phyloP scores from a whole-genome alignment of 64 coral and sea anemone species.

The Stylophora pistillata region DNA sequence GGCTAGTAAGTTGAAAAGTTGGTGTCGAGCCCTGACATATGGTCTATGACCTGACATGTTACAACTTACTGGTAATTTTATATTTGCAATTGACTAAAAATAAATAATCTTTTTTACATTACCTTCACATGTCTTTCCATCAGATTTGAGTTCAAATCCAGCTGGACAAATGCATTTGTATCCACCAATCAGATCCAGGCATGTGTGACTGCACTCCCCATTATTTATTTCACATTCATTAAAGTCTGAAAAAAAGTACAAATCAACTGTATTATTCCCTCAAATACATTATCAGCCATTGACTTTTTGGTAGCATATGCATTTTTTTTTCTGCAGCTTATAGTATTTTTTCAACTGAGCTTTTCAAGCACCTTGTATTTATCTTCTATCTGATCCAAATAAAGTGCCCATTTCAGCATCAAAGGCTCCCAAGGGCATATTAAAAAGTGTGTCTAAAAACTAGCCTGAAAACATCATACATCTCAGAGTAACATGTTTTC shows the following conservation, averaged over 20 bases:
- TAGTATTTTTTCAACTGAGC: too few relatives aligned
- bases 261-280: background rate
- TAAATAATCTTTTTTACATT: background rate
- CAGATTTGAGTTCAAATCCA: constrained; percentile 68
- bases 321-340: background rate
- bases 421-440: too few relatives aligned
- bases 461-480: too few relatives aligned
- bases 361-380: too few relatives aligned
- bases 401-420: too few relatives aligned
- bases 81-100: too few relatives aligned
- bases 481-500: too few relatives aligned
- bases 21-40: too few relatives aligned
- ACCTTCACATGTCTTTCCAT: constrained; percentile 70
- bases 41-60: background rate
- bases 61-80: background rate
- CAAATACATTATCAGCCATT: background rate
- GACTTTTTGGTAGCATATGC: too few relatives aligned
- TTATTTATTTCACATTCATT: constrained; percentile 67
- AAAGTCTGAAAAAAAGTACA: constrained; percentile 33
- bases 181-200: constrained; percentile 72
- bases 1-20: too few relatives aligned
- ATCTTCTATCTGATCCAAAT: too few relatives aligned
- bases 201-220: constrained; percentile 80
- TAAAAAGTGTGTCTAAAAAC: too few relatives aligned
- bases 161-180: constrained; percentile 65